These are phyloP conservation scores for Thecophora atra DNA, from an alignment of 2,888 invertebrate species.

Conservation along the genomic window DNA sequence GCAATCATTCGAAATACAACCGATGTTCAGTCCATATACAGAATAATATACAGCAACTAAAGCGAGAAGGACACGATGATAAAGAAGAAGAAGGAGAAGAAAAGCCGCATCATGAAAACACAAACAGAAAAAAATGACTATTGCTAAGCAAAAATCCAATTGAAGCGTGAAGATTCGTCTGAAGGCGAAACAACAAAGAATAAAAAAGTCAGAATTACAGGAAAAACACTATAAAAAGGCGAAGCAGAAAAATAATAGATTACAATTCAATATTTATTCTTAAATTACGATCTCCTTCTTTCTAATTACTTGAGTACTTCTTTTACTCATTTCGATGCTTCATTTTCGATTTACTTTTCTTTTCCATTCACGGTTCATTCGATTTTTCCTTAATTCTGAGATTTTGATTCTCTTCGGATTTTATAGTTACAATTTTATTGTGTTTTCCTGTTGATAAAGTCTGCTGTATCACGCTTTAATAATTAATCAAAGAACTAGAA, in stretches of 20 bases:
- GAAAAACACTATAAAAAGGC: too few relatives aligned
- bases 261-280: too few relatives aligned
- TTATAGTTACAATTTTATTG: not conserved
- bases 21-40: constrained; percentile 39
- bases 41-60: constrained; percentile 1
- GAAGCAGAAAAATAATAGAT: too few relatives aligned
- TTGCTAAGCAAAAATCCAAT: too few relatives aligned
- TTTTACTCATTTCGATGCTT: not conserved
- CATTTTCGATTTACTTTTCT: not conserved
- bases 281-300: too few relatives aligned
- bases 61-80: not conserved
- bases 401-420: not conserved
- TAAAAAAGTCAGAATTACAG: too few relatives aligned
- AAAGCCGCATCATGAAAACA: too few relatives aligned
- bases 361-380: not conserved
- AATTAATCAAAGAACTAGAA: constrained; percentile 20
- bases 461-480: constrained; percentile 19
- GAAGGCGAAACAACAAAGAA: too few relatives aligned
- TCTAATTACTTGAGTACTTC: too few relatives aligned
- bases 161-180: too few relatives aligned
- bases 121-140: too few relatives aligned
- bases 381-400: not conserved
- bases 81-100: not conserved
- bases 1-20: constrained; percentile 53
- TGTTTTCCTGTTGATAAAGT: not conserved